A percentile compares a stretch with the other conserved stretches of the same genome.
These are phyloP conservation scores for Nematostella vectensis DNA, from an alignment of 92 coral and sea anemone genomes.

Conservation along the genomic window DNA sequence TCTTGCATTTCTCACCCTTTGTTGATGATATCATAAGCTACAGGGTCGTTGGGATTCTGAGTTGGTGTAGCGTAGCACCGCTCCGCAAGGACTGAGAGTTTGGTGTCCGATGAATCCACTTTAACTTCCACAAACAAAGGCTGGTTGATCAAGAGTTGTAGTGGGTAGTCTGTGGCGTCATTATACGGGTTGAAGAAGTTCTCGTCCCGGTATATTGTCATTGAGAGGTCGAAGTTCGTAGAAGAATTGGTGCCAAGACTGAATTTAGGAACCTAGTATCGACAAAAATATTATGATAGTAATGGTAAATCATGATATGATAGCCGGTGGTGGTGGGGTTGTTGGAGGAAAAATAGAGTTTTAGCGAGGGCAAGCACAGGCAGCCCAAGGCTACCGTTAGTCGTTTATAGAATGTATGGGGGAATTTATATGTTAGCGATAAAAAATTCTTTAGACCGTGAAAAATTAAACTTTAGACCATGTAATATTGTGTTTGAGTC, in stretches of 20 bases:
- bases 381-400: no score
- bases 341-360: no score
- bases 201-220: slow-evolving; percentile 17
- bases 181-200: slow-evolving; percentile 1
- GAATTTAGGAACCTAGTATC: slow-evolving; percentile 10
- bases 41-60: slow-evolving; percentile 47
- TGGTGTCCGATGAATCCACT: slow-evolving; percentile 59
- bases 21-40: slow-evolving; percentile 45
- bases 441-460: no score
- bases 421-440: no score
- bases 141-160: slow-evolving; percentile 39
- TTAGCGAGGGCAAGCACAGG: no score
- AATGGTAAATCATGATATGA: no score
- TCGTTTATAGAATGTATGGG: no score
- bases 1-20: slow-evolving; percentile 14
- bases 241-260: slow-evolving; percentile 16
- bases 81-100: slow-evolving; percentile 56
- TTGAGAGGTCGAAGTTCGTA: slow-evolving; percentile 20
- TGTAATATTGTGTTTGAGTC: no score
- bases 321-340: no score
- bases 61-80: slow-evolving; percentile 81
- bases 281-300: no score
- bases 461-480: no score
- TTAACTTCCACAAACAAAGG: slow-evolving; percentile 42
- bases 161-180: slow-evolving; percentile 42